Percentiles rank a stretch among this genome's conserved stretches.
phyloP scores from a whole-genome alignment of 1,140 invertebrate genomes.

The Goniozus legneri region DNA sequence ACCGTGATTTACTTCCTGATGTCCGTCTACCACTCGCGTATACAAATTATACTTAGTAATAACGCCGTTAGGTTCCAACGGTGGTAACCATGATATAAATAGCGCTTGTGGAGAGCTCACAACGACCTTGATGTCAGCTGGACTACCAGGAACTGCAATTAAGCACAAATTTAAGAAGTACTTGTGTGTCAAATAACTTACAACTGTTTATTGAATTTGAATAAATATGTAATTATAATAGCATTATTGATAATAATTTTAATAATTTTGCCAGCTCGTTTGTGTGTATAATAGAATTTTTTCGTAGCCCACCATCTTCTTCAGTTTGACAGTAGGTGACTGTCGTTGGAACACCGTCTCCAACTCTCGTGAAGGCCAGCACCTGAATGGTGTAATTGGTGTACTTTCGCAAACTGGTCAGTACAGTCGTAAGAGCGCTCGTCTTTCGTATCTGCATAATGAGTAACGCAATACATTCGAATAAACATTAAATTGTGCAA shows the following conservation, averaged over 20 bases:
- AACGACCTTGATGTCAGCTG: slow-evolving; percentile 77
- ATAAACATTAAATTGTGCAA: too few species aligned
- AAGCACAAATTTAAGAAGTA: not conserved
- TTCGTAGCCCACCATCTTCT: slow-evolving; percentile 70
- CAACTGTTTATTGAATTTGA: not conserved
- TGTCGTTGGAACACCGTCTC: slow-evolving; percentile 70
- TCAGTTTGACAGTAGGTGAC: slow-evolving; percentile 75
- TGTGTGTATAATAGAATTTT: not conserved
- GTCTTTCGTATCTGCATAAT: slow-evolving; percentile 61
- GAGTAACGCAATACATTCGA: too few species aligned
- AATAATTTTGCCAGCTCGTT: not conserved
- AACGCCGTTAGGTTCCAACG: slow-evolving; percentile 72
- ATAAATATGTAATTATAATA: slow-evolving; percentile 4
- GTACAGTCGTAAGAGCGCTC: slow-evolving; percentile 63
- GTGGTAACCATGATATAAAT: slow-evolving; percentile 77
- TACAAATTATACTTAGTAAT: slow-evolving; percentile 80
- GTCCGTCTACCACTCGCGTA: slow-evolving; percentile 65
- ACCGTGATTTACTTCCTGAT: slow-evolving; percentile 66
- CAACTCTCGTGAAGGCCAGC: slow-evolving; percentile 76
- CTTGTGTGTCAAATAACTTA: too few species aligned
- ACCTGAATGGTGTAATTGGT: slow-evolving; percentile 87
- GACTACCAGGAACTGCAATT: slow-evolving; percentile 71
- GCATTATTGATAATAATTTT: not conserved
- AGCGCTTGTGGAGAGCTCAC: slow-evolving; percentile 71
- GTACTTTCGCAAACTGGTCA: slow-evolving; percentile 69